phyloP scores from a whole-genome alignment of 1,140 invertebrate species.

The Trichonephila clavipes region DNA sequence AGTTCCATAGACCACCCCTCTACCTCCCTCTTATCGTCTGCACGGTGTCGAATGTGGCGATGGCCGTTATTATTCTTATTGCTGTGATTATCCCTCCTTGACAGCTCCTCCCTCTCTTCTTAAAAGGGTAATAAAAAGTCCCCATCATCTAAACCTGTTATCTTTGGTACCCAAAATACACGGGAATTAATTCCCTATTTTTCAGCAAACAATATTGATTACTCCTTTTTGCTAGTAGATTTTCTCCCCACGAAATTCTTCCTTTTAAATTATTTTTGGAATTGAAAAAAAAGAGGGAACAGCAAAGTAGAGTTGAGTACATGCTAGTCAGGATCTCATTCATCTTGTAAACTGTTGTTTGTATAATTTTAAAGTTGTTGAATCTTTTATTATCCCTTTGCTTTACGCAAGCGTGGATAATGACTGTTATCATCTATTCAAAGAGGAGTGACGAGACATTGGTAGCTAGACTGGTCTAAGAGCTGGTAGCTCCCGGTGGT shows the following conservation, averaged over 20 bases:
- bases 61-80: neutral
- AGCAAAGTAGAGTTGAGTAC: neutral
- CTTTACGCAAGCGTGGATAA: neutral
- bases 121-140: neutral
- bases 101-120: neutral
- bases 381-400: neutral
- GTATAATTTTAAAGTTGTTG: conserved; percentile 1
- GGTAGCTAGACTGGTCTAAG: neutral
- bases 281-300: too few species aligned
- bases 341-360: conserved; percentile 12
- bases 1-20: neutral
- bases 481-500: neutral
- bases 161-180: neutral
- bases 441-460: neutral
- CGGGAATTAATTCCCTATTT: neutral
- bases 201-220: conserved; percentile 27
- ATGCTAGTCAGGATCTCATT: neutral
- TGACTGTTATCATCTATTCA: conserved; percentile 14
- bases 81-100: neutral
- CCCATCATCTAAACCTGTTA: neutral
- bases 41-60: neutral
- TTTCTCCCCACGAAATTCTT: neutral
- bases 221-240: neutral
- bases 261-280: too few species aligned
- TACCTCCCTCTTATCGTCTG: conserved; percentile 4